These are phyloP conservation scores for Aphyosemion australe DNA, from an alignment of 2,113 vertebrate species.

Conservation along the genomic window DNA sequence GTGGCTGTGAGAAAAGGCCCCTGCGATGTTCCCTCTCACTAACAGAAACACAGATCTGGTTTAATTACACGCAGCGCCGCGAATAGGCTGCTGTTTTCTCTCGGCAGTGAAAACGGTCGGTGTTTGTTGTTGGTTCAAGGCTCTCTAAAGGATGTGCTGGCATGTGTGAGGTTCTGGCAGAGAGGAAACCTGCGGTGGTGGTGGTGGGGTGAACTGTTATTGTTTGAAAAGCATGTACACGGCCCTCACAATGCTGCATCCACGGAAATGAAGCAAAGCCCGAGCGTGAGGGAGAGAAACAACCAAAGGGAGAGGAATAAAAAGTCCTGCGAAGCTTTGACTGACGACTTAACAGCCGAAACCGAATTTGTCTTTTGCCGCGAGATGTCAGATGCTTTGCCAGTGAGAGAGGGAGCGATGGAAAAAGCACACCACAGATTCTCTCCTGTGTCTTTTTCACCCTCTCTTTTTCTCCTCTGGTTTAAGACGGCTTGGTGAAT, in stretches of 20 bases:
- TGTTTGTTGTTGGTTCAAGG: conserved; percentile 77
- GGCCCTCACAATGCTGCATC: conserved; percentile 71
- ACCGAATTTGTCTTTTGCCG: conserved; percentile 76
- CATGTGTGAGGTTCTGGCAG: conserved; percentile 73
- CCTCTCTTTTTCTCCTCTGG: conserved; percentile 71
- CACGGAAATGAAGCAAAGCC: conserved; percentile 66
- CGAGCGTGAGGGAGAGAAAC: conserved; percentile 27
- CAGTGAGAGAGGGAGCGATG: conserved; percentile 60
- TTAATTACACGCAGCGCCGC: conserved; percentile 70
- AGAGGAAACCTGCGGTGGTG: conserved; percentile 58
- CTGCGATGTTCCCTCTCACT: conserved; percentile 20
- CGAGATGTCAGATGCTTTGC: conserved; percentile 77
- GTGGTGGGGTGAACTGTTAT: conserved; percentile 49
- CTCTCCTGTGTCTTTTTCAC: conserved; percentile 66
- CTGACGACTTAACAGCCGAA: conserved; percentile 78
- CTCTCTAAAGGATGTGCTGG: conserved; percentile 76
- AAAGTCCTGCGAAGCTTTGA: conserved; percentile 69
- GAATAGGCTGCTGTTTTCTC: conserved; percentile 64
- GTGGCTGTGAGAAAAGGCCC: conserved; percentile 40
- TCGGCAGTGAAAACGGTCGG: conserved; percentile 60
- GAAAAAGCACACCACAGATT: conserved; percentile 68
- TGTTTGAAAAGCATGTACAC: conserved; percentile 76
- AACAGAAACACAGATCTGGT: conserved; percentile 66
- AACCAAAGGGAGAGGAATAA: conserved; percentile 32
- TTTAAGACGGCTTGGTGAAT: conserved; percentile 80